Evolutionary conservation across 37 sponge, comb jelly and placozoan genomes (phyloP).

Genomic region (Ianthella basta): DNA sequence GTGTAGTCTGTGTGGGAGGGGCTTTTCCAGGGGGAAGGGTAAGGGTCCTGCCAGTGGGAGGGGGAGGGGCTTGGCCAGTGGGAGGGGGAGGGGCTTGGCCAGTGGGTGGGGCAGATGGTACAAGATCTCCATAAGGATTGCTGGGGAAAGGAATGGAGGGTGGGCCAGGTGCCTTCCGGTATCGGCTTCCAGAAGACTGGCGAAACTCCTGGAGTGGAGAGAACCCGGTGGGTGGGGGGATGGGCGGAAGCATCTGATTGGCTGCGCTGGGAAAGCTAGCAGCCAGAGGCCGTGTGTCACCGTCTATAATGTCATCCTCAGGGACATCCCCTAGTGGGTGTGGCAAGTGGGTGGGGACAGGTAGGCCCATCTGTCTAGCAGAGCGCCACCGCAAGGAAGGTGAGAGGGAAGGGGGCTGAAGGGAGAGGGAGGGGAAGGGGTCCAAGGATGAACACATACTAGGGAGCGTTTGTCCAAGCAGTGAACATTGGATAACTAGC

Average conservation of each 20-base stretch:
- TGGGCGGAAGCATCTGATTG: slow-evolving; percentile 26
- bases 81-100: neutral
- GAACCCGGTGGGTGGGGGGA: slow-evolving; percentile 1
- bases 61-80: neutral
- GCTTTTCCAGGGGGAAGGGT: neutral
- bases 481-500: too few species aligned
- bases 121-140: neutral
- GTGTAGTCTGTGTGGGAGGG: neutral
- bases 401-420: neutral
- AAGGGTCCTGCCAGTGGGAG: neutral
- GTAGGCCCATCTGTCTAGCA: slow-evolving; percentile 1
- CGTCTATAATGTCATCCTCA: neutral
- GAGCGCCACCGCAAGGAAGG: slow-evolving; percentile 5
- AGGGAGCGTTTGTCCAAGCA: too few species aligned
- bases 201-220: slow-evolving; percentile 1
- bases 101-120: slow-evolving; percentile 26
- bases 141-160: neutral
- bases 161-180: slow-evolving; percentile 21
- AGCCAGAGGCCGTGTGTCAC: neutral
- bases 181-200: neutral
- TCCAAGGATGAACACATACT: too few species aligned
- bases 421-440: neutral
- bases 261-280: neutral
- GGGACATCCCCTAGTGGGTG: slow-evolving; percentile 23
- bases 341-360: neutral